Evolutionary conservation across 2,113 vertebrate species (phyloP).

Genomic region (Oreochromis spilurus): DNA sequence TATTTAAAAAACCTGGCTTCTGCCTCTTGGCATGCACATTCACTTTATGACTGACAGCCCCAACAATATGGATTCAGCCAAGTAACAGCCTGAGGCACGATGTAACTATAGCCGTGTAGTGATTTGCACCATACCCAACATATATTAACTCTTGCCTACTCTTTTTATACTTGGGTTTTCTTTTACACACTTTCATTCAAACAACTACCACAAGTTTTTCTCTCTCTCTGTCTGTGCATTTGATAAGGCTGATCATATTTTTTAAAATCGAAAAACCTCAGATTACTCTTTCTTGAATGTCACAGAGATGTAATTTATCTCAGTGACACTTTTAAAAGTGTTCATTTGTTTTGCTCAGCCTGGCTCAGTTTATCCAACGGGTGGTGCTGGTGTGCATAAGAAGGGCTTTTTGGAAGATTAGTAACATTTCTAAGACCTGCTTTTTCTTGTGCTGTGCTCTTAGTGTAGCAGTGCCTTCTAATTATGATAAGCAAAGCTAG

Average conservation of each 20-base stretch:
- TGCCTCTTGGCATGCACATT: slow-evolving; percentile 43
- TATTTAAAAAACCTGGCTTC: slow-evolving; percentile 33
- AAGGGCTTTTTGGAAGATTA: not conserved
- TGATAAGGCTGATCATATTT: not conserved
- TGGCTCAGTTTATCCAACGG: not conserved
- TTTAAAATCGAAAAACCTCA: not conserved
- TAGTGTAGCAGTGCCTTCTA: not conserved
- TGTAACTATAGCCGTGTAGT: slow-evolving; percentile 29
- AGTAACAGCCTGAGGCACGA: slow-evolving; percentile 20
- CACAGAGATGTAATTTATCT: not conserved
- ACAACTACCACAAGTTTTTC: not conserved
- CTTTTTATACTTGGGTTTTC: not conserved
- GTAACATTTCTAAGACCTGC: not conserved
- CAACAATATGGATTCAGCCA: slow-evolving; percentile 49
- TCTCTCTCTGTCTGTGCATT: not conserved
- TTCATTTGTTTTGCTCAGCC: not conserved
- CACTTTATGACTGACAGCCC: slow-evolving; percentile 59
- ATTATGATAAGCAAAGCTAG: not conserved
- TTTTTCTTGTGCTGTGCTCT: not conserved
- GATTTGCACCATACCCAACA: slow-evolving; percentile 23
- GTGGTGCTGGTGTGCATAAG: not conserved
- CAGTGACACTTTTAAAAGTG: not conserved
- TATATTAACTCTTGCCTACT: slow-evolving; percentile 14
- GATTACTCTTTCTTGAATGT: not conserved
- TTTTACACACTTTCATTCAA: not conserved